phyloP scores from a whole-genome alignment of 2,113 vertebrate species.

The Seriola dumerili region DNA sequence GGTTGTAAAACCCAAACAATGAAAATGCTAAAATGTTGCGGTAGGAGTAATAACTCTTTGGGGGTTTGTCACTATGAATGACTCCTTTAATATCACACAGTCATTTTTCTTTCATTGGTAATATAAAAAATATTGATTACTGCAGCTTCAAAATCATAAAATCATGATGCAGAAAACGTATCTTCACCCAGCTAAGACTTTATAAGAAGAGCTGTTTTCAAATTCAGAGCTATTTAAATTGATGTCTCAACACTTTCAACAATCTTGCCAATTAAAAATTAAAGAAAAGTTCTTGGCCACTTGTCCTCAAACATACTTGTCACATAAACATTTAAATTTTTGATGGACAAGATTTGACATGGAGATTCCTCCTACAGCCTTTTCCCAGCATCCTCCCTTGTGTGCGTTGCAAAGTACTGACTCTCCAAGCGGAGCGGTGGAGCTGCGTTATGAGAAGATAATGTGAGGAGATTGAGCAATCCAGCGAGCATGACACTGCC shows the following conservation, averaged over 20 bases:
- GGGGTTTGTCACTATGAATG: background rate
- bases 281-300: background rate
- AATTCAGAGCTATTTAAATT: background rate
- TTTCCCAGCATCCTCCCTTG: background rate
- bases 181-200: background rate
- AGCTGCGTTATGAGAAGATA: conserved; percentile 70
- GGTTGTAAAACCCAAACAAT: too few species aligned
- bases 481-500: conserved; percentile 70
- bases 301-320: background rate
- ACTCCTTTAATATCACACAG: background rate
- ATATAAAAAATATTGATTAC: background rate
- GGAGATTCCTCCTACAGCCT: background rate
- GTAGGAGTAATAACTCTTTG: background rate
- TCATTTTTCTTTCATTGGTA: too few species aligned
- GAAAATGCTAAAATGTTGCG: background rate
- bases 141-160: background rate
- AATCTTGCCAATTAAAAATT: background rate
- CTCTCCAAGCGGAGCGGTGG: conserved; percentile 31
- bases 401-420: background rate
- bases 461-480: conserved; percentile 73
- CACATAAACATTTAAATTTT: background rate
- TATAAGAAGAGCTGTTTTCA: background rate
- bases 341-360: background rate
- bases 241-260: background rate
- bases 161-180: background rate